Percentiles rank a stretch among this genome's conserved stretches.
Evolutionary conservation across 2,113 vertebrate species (phyloP).

Genomic region (Syngnathus floridae): DNA sequence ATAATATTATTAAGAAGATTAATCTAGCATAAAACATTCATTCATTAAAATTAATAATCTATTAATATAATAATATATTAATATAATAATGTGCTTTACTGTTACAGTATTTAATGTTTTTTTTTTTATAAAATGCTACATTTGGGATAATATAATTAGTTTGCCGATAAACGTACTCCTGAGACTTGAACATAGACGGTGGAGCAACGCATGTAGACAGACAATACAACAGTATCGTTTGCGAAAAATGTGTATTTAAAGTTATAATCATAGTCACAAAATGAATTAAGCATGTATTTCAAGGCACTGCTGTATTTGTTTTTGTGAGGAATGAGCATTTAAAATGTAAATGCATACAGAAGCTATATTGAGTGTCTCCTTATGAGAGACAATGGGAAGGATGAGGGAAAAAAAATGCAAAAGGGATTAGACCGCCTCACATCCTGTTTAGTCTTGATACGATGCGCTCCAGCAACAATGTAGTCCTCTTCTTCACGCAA

Average conservation of each 20-base stretch:
- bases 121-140: no score
- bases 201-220: no score
- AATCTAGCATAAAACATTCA: no score
- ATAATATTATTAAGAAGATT: no score
- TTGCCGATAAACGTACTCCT: no score
- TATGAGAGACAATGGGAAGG: slow-evolving; percentile 14
- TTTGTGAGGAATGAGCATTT: neutral
- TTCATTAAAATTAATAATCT: no score
- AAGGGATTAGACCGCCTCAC: slow-evolving; percentile 19
- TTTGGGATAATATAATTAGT: no score
- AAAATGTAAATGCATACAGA: neutral
- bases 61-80: no score
- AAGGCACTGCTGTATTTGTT: neutral
- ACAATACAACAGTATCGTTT: no score
- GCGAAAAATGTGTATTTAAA: neutral
- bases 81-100: no score
- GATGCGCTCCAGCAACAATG: slow-evolving; percentile 19
- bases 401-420: slow-evolving; percentile 13
- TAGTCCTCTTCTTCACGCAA: slow-evolving; percentile 20
- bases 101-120: no score
- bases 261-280: neutral
- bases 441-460: slow-evolving; percentile 30
- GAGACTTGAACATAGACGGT: no score
- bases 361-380: slow-evolving; percentile 9
- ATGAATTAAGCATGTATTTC: neutral